Conservation (phyloP, 2,888 invertebrate genomes). For the Ceramica pisi region DNA sequence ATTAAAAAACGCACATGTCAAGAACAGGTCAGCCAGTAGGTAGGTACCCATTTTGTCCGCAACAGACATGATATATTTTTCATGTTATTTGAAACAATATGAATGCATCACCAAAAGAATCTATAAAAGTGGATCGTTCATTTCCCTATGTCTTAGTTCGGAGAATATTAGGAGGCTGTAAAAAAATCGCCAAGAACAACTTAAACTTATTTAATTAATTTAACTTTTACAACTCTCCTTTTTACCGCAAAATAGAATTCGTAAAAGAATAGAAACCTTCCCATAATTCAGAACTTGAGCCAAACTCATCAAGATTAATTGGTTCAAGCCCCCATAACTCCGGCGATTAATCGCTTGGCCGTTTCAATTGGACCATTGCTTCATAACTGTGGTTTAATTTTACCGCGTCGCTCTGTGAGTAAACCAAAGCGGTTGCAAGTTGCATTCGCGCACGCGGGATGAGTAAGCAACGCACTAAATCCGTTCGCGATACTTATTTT, state of each 20-base stretch:
- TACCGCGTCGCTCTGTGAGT: constrained; percentile 76
- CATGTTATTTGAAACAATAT: no score
- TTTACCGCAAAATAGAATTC: background rate
- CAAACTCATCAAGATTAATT: constrained; percentile 30
- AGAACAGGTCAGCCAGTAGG: background rate
- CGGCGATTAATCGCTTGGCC: constrained; percentile 46
- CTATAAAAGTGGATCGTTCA: no score
- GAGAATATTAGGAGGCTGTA: background rate
- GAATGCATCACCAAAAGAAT: no score
- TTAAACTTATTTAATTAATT: constrained; percentile 18
- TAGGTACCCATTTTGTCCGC: no score
- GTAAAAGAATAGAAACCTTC: background rate
- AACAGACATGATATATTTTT: no score
- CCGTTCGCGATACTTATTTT: constrained; percentile 74
- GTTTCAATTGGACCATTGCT: constrained; percentile 64
- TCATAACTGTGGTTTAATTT: constrained; percentile 75
- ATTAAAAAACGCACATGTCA: background rate
- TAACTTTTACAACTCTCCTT: background rate
- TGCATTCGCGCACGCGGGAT: constrained; percentile 77
- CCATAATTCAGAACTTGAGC: constrained; percentile 12
- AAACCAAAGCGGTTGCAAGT: constrained; percentile 73
- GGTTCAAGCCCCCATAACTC: constrained; percentile 9
- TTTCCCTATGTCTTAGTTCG: background rate
- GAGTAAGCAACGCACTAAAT: constrained; percentile 79
- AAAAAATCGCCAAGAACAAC: background rate